These are phyloP conservation scores for Volucella zonaria DNA, from an alignment of 2,888 invertebrate genomes.

Conservation along the genomic window DNA sequence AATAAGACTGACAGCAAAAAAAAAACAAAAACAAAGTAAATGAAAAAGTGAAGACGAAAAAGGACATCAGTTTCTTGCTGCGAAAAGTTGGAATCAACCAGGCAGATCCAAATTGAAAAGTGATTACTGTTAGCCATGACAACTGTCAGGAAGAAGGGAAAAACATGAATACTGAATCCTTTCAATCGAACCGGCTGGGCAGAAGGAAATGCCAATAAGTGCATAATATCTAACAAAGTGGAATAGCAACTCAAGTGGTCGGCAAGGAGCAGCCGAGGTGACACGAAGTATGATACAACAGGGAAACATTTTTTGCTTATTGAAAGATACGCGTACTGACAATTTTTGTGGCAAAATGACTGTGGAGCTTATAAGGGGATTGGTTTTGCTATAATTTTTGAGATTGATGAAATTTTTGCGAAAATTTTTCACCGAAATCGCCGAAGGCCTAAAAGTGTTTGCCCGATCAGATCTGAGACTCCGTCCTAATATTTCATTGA, in stretches of 20 bases:
- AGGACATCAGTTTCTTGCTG: conserved; percentile 22
- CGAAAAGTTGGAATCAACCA: conserved; percentile 57
- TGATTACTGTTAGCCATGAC: conserved; percentile 51
- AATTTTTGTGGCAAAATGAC: neutral
- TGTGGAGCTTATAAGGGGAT: conserved; percentile 4
- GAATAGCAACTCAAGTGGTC: conserved; percentile 33
- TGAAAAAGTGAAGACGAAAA: neutral
- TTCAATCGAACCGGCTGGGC: neutral
- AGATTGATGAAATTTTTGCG: too few species aligned
- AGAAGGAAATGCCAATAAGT: conserved; percentile 20
- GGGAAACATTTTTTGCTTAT: conserved; percentile 9
- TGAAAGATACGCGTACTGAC: neutral
- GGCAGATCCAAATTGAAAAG: conserved; percentile 67
- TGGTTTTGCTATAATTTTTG: too few species aligned
- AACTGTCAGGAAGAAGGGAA: neutral
- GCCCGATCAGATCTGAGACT: too few species aligned
- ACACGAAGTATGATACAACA: conserved; percentile 7
- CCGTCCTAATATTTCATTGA: too few species aligned
- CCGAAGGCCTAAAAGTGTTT: too few species aligned
- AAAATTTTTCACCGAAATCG: too few species aligned
- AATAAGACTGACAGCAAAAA: neutral
- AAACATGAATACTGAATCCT: neutral
- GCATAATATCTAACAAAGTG: conserved; percentile 1
- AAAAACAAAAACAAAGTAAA: conserved; percentile 6
- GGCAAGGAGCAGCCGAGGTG: neutral